Base-by-base conservation (phyloP, 1,140 invertebrate genomes). In the Drosophila virilis region DNA sequence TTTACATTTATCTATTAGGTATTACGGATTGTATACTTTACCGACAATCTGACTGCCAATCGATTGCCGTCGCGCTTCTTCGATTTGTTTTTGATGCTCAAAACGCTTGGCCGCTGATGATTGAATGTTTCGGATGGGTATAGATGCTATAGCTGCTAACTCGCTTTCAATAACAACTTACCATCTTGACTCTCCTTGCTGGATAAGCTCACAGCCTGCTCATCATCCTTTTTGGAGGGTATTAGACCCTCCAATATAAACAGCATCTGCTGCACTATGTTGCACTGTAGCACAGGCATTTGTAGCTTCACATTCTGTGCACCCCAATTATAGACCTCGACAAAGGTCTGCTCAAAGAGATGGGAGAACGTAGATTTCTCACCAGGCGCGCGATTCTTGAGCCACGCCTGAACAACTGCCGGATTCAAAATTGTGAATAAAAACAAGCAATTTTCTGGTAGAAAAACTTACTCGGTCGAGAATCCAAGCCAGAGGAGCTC, bases 401-500 rank as follows among this genome's bases (percentile, higher is more conserved):
- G 91, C 98, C 98, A 99, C 9, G 97, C 97, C 43, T 93, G 93
- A 8, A 94, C 88, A 74, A 94, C 94, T 94, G 74, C 8, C 28
- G 8, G 0, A 12, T 48, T 35, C 1, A 1, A 10, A 2, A 28
- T 10, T 5, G 35, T 17, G 8, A 54, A 7, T 15, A 54, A 7
- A 40, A 4, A 8, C 17, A 4, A 6, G 5, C 8, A 10, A 12
- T 48, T 51, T 22, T 17, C 1, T 45, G 9, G 7, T 8, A 12
- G 2, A 92, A 69, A 35, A 32, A 32, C 77, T 55, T 86, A 94
- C 94, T 94, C 91, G 98, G 98, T 86, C 95, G 95, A 96, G 98
- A 99, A 90, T 97, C 96, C 32, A 99, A 93, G 0, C 97, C 98
- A 0, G 98, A 98, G 0, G 97, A 98, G 83, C 97, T 98, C 98